Base-by-base conservation (phyloP, 2,797 vertebrate genomes). In the Poliocrania exsul region DNA sequence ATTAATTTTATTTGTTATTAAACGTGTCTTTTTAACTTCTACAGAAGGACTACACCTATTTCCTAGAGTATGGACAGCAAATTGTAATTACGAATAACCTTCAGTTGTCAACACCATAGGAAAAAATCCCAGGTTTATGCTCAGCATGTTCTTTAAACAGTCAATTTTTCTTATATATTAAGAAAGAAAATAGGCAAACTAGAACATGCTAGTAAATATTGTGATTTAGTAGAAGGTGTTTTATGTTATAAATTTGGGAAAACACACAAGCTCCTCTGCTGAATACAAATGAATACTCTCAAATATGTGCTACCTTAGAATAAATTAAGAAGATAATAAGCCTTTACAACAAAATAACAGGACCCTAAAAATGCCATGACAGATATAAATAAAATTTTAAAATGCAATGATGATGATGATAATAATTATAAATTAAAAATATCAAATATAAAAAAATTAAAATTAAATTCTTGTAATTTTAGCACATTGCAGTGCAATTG, bases 291-390 rank as follows among this genome's bases (percentile, higher is more conserved):
- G 73, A 94, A 90, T 62, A 91, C n/a, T 91, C 95, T 25, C 58
- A 91, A 51, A 62, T 96, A 94, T 94, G 89, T 72, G 31, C 78
- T 95, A 96, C 93, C 49, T 80, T 87, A 74, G 81, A 96, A 84
- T 84, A 92, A 92, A 95, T 88, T 42, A 65, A 47, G 16, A 88
- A 46, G 74, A 75, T 70, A 46, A 46, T 20, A 77, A 77, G 56
- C 11, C 28, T 87, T 82, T 54, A 67, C 13, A 57, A 42, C 1
- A 3, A 89, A 93, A n/a, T 74, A 86, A 82, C 16, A 69, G 16
- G 33, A 70, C 79, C 49, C 66, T 44, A 92, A 93, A 70, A 88
- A 60, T 62, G 64, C 44, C 23, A 56, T 23, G 37, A 84, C 4
- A 5, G 7, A 61, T 57, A 72, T 17, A 69, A 88, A 53, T 31